Conservation (phyloP, 1,140 invertebrate genomes). For the Philotrypesis tridentata region DNA sequence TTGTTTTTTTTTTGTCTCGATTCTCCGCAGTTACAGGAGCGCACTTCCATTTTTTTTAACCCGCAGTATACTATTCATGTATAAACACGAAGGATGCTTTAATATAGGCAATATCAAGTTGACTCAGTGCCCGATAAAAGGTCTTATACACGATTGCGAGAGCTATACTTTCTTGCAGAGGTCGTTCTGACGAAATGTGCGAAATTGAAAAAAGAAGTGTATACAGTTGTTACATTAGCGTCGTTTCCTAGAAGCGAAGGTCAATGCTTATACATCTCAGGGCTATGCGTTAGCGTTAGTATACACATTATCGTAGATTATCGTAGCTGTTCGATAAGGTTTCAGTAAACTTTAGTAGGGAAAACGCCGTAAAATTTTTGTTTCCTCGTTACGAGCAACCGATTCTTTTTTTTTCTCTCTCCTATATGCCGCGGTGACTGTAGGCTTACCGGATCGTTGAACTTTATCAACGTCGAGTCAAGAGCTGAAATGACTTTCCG, state of each 20-base stretch:
- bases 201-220: background rate
- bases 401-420: background rate
- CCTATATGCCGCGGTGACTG: too few species aligned
- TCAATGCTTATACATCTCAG: constrained; percentile 54
- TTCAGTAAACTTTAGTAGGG: background rate
- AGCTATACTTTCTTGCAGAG: too few species aligned
- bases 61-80: too few species aligned
- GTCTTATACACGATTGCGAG: too few species aligned
- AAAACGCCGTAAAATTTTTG: constrained; percentile 14
- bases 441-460: background rate
- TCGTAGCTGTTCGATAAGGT: constrained; percentile 31
- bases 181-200: too few species aligned
- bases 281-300: constrained; percentile 49
- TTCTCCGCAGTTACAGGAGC: too few species aligned
- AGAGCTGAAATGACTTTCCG: too few species aligned
- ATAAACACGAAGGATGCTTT: too few species aligned
- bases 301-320: constrained; percentile 46
- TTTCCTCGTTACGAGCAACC: background rate
- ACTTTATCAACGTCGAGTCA: background rate
- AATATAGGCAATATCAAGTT: too few species aligned
- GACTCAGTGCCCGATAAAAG: too few species aligned
- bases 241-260: constrained; percentile 44
- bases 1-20: too few species aligned
- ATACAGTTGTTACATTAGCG: background rate
- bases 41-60: too few species aligned